Percentiles rank a stretch among this genome's conserved stretches.
Evolutionary conservation across 2,797 vertebrate species (phyloP).

Genomic region (Megalops cyprinoides): DNA sequence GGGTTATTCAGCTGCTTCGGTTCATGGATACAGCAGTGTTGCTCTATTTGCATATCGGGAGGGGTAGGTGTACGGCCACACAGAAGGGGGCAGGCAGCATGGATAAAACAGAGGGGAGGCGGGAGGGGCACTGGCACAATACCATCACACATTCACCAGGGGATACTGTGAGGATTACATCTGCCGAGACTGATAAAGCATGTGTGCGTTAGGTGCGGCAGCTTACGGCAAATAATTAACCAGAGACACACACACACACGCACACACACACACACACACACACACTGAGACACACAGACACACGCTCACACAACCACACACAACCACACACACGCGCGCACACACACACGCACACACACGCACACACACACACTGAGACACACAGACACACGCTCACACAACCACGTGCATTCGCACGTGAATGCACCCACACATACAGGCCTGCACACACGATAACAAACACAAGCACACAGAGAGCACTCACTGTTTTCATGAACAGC

Average conservation of each 20-base stretch:
- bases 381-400: background rate
- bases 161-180: background rate
- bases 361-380: conserved; percentile 12
- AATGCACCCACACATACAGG: too few relatives aligned
- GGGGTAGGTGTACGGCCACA: conserved; percentile 47
- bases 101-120: conserved; percentile 42
- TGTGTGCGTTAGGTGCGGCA: conserved; percentile 22
- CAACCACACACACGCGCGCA: conserved; percentile 18
- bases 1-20: background rate
- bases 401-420: background rate
- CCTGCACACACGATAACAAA: background rate
- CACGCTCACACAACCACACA: conserved; percentile 27
- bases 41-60: conserved; percentile 51
- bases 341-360: conserved; percentile 13
- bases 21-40: conserved; percentile 48
- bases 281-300: background rate
- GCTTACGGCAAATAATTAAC: conserved; percentile 1
- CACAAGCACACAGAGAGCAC: background rate
- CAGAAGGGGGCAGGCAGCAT: conserved; percentile 61
- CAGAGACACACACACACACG: background rate
- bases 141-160: conserved; percentile 34
- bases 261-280: background rate
- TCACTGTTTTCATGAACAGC: background rate
- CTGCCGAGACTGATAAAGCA: background rate
- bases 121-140: conserved; percentile 6